Conservation (phyloP, 2,797 vertebrate genomes). For the Anguilla pacifica region DNA sequence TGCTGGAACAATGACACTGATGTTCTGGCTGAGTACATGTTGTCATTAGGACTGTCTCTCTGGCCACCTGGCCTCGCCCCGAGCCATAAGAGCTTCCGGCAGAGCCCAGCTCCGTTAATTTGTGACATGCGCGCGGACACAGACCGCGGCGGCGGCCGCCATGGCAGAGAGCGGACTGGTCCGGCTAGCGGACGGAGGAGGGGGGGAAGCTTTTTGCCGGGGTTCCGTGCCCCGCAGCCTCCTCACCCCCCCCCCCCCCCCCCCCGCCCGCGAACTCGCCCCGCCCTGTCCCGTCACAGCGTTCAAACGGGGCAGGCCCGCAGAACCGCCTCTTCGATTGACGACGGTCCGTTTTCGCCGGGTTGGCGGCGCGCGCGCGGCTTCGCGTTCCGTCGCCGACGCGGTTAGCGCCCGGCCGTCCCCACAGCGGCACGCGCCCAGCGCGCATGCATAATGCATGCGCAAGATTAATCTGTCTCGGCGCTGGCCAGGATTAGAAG, state of each 20-base stretch:
- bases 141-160: background rate
- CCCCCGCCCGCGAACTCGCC: background rate
- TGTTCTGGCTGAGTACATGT: conserved; percentile 59
- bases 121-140: background rate
- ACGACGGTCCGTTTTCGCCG: background rate
- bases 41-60: conserved; percentile 58
- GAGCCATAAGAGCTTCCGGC: conserved; percentile 12
- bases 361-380: conserved; percentile 31
- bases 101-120: background rate
- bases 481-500: conserved; percentile 39
- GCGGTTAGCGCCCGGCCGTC: conserved; percentile 23
- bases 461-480: conserved; percentile 55
- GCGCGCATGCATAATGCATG: conserved; percentile 56
- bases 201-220: background rate
- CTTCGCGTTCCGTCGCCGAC: conserved; percentile 48
- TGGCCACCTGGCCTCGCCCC: conserved; percentile 62
- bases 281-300: background rate
- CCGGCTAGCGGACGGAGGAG: background rate
- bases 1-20: background rate
- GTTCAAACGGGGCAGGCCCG: background rate
- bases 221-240: background rate
- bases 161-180: background rate
- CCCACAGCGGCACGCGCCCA: background rate
- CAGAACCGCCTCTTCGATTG: background rate
- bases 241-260: too few relatives aligned